Base-by-base conservation (phyloP, 2,797 vertebrate species). In the Cuniculus paca region DNA sequence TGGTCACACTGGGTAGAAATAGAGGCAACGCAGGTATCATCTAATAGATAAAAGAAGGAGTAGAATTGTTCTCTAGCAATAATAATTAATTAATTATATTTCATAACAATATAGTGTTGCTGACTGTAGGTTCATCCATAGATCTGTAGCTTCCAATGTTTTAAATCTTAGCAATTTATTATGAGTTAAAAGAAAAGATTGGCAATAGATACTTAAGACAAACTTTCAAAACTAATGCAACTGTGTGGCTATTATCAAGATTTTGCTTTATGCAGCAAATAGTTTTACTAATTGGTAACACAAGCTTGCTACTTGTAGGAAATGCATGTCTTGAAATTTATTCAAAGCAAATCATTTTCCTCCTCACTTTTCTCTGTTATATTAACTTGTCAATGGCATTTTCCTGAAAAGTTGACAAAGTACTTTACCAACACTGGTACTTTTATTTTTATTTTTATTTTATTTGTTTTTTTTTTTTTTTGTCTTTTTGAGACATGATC, bases 371-470 rank as follows among this genome's bases (percentile, higher is more conserved):
- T 26, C 36, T 88, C 52, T 85, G 61, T 93, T 95, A 92, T 90
- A 93, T 96, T 95, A 86, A 54, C 24, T 88, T 83, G 34, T 86
- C 31, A 74, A 83, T 90, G 70, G 26, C 31, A 50, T 94, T 97
- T 97, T 83, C 56, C 90, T 95, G 48, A 97, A 97, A 93, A 93
- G 70, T 52, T 96, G 84, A 96, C 79, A 90, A 83, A 97, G 65
- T 88, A 56, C 58, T 58, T 96, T 87, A 84, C 56, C 78, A 88
- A 90, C 48, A 61, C 48, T n/a, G 63, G 28, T 63, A 83, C 39
- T 79, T 45, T 95, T 58, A n/a, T n/a, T n/a, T n/a, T n/a, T n/a
- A n/a, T n/a, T n/a, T n/a, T n/a, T n/a, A n/a, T n/a, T n/a, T n/a
- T n/a, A n/a, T n/a, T n/a, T n/a, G n/a, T n/a, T n/a, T n/a, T n/a